These are phyloP conservation scores for Strigamia maritima DNA, from an alignment of 2,888 invertebrate species.

Conservation along the genomic window DNA sequence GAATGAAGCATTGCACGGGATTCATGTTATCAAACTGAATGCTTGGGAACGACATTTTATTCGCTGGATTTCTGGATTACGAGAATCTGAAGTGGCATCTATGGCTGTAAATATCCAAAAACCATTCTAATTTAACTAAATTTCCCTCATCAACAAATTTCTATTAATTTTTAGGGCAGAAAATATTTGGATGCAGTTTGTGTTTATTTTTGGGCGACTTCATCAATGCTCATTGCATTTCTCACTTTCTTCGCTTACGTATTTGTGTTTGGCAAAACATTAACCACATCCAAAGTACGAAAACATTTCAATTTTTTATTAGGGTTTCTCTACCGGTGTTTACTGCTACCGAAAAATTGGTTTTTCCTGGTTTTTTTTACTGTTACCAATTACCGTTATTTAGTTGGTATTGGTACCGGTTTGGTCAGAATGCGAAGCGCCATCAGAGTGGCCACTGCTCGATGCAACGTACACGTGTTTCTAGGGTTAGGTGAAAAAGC, in stretches of 20 bases:
- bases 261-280: constrained; percentile 65
- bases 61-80: not conserved
- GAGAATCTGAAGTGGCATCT: not conserved
- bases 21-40: constrained; percentile 56
- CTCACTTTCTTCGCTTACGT: constrained; percentile 77
- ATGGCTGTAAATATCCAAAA: not conserved
- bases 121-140: no score
- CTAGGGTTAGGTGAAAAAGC: no score
- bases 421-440: no score
- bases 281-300: constrained; percentile 78
- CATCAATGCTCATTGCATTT: constrained; percentile 83
- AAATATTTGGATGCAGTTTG: constrained; percentile 97
- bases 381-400: no score
- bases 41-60: constrained; percentile 53
- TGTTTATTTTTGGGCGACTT: constrained; percentile 98
- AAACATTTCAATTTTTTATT: not conserved
- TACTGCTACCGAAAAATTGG: no score
- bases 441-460: no score
- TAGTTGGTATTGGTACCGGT: no score
- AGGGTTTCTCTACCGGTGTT: no score
- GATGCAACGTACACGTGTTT: no score
- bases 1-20: constrained; percentile 56
- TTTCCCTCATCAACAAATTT: no score
- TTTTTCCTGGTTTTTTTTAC: no score
- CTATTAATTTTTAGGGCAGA: constrained; percentile 57